Evolutionary conservation across 2,797 vertebrate species (phyloP), one percentile per base, ranked within the genome.

Genomic region (Nyctalus aviator): DNA sequence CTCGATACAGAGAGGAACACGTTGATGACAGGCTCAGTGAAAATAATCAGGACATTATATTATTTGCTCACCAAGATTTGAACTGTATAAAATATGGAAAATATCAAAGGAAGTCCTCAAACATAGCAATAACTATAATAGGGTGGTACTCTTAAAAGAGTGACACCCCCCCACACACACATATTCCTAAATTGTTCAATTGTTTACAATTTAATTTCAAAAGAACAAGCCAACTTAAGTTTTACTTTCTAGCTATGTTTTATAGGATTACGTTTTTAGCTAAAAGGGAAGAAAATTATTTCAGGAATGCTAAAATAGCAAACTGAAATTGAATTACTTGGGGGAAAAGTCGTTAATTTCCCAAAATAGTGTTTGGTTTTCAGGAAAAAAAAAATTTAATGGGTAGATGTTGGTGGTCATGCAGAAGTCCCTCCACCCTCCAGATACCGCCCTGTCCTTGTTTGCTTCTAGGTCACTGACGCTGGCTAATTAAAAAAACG

Each of bases 231-330:
- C 50, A 91, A 20, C 23, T 85, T 76, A 46, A 79, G 25, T 82
- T 73, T 62, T 78, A 64, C 30, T 18, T 83, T 55, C 14, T 20
- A 64, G 50, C 18, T 76, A 14, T 37, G 21, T 9, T 89, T 93
- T 94, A 35, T 48, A 55, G 37, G 66, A 62, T 68, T 79, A 66
- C 11, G 8, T 73, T 72, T 73, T 95, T 90, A 78, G 13, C 83
- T 91, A 81, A 68, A 93, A 88, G 32, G 35, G 81, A 90, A 91
- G 37, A 71, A 76, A 87, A 78, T 59, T 32, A 73, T 87, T 82
- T 88, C 64, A 89, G 72, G 94, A 81, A 79, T 69, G 37, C n/a
- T 59, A 81, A 94, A 72, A 32, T 30, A 62, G 55, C 57, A 59
- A 94, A 73, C 25, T 25, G 68, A 88, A 93, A 93, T 81, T 68